These are phyloP conservation scores for Oreochromis spilurus DNA, from an alignment of 2,113 vertebrate species.

Conservation along the genomic window DNA sequence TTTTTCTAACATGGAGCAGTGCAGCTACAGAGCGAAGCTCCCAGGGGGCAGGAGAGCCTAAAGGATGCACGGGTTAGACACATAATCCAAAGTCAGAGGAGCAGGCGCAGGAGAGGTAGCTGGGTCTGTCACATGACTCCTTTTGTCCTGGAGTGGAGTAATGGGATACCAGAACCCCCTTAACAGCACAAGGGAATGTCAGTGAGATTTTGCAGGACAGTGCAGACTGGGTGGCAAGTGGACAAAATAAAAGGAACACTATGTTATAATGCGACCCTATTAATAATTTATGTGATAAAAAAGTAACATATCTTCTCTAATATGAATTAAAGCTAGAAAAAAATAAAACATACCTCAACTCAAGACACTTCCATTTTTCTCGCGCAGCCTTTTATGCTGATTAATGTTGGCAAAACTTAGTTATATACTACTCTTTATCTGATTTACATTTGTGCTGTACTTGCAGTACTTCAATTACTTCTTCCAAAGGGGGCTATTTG, in stretches of 20 bases:
- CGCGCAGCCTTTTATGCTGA: accelerated
- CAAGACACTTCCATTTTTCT: not conserved
- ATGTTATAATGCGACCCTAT: accelerated
- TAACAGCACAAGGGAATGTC: not conserved
- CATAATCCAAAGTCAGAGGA: not conserved
- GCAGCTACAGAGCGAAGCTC: not conserved
- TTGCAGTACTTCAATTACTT: not conserved
- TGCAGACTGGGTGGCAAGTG: not conserved
- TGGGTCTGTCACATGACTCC: not conserved
- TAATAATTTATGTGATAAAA: not conserved
- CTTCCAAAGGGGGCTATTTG: not conserved
- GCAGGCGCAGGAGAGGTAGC: not conserved
- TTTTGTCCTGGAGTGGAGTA: not conserved
- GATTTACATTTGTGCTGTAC: not conserved
- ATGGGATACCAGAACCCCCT: not conserved
- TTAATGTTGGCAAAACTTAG: not conserved
- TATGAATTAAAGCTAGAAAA: not conserved
- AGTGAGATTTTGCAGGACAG: not conserved
- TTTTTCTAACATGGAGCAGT: slow-evolving; percentile 14
- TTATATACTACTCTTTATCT: not conserved
- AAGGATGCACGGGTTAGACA: not conserved
- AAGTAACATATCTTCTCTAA: not conserved
- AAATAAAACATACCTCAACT: not conserved
- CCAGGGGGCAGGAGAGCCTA: not conserved
- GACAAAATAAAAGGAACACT: not conserved